Base-by-base conservation (phyloP, 2,888 invertebrate genomes). In the Clostera curtula region DNA sequence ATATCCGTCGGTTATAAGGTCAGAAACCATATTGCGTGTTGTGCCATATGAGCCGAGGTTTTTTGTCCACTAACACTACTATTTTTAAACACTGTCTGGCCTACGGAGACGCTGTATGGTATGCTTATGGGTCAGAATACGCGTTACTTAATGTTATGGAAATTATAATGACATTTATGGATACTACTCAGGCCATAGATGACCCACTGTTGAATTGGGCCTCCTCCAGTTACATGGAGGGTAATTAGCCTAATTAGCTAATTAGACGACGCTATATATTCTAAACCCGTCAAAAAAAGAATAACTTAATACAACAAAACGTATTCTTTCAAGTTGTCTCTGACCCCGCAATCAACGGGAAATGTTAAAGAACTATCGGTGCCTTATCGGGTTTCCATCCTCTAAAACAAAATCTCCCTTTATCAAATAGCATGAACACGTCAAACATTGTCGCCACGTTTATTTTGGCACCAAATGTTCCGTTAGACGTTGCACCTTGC, bases 11-110 rank as follows among this genome's bases (percentile, higher is more conserved):
- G 72, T 60, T 70, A 57, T 62, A 65, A 66, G 69, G 83, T 82
- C 82, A 82, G 70, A 79, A 57, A 69, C 80, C 83, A 82, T 75
- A 77, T 79, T 82, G 79, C 74, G 75, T 66, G 66, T 64, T 65
- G 63, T 65, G 57, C 80, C 82, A 76, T 58, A 62, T 77, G 80
- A 73, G 69, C 47, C 46, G 54, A 54, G 38, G 43, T 79, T 83
- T 83, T 83, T 82, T 82, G 79, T 69, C 72, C 72, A 73, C 49
- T 56, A 51, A 46, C 34, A 42, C 29, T 41, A 47, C 72, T 83
- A 83, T 80, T 75, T 79, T 61, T 77, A 77, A 63, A 60, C 66
- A 58, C 56, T 56, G 62, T 61, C 58, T 58, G 66, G 62, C 58
- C 60, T 57, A 38, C 42, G 45, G 39, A 38, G 34, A 38, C 22